Evolutionary conservation across 2,113 vertebrate species (phyloP).

Genomic region (Tetrao urogallus): DNA sequence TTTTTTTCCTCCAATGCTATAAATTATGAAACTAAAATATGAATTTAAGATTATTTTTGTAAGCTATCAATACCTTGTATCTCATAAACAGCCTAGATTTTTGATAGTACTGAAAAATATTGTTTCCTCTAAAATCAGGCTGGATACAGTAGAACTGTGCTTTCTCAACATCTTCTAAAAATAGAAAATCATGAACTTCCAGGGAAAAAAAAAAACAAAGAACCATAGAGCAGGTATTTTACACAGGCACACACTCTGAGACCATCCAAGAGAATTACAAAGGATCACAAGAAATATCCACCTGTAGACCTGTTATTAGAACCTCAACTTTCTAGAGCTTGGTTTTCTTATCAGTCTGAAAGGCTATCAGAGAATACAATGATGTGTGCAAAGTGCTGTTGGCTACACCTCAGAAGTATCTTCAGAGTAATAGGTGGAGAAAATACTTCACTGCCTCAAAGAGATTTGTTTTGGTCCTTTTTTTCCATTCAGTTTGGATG

Average conservation of each 20-base stretch:
- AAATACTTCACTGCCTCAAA: neutral
- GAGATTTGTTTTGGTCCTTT: neutral
- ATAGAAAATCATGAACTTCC: neutral
- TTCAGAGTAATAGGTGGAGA: neutral
- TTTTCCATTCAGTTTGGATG: neutral
- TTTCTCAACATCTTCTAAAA: neutral
- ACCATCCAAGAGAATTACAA: neutral
- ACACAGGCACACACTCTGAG: neutral
- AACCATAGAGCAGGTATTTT: rapidly evolving
- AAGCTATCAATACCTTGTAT: neutral
- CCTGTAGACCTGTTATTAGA: neutral
- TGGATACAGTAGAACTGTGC: neutral
- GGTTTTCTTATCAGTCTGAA: neutral
- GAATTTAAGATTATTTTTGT: neutral
- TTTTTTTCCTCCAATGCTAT: neutral
- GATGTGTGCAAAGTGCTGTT: neutral
- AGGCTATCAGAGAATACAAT: neutral
- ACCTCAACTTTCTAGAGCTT: neutral
- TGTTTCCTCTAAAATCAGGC: neutral
- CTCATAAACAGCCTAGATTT: neutral
- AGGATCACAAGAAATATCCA: neutral
- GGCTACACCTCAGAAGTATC: neutral
- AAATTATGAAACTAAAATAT: neutral
- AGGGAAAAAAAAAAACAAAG: no score
- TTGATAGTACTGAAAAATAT: neutral